Percentiles rank a stretch among this genome's conserved stretches.
Conservation (phyloP, 2,797 vertebrate species). For the Gallinago nigripennis region DNA sequence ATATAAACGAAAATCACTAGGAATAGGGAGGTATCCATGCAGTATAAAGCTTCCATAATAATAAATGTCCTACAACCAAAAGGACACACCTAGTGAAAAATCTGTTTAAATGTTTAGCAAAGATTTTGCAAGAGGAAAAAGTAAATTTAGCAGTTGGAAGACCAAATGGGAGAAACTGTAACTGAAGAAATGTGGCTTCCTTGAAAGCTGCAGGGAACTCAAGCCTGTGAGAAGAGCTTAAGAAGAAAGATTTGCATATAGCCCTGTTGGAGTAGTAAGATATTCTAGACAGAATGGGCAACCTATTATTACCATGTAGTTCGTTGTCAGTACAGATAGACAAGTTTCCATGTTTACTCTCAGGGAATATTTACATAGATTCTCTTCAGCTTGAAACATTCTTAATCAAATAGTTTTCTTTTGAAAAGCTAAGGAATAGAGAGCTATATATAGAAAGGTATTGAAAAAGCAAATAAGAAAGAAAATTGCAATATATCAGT, state of each 20-base stretch:
- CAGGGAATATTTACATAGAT: conserved; percentile 52
- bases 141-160: conserved; percentile 14
- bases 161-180: not conserved
- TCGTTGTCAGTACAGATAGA: conserved; percentile 29
- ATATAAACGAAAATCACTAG: not conserved
- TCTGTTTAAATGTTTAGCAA: not conserved
- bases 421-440: conserved; percentile 27
- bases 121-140: conserved; percentile 1
- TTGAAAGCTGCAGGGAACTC: not conserved
- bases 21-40: not conserved
- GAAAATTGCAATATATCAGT: not conserved
- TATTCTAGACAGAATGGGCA: conserved; percentile 39
- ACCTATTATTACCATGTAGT: conserved; percentile 6
- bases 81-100: not conserved
- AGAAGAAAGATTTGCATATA: conserved; percentile 21
- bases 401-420: conserved; percentile 41
- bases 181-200: not conserved
- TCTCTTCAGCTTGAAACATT: conserved; percentile 13
- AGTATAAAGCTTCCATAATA: not conserved
- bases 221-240: not conserved
- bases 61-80: not conserved
- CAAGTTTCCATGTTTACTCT: conserved; percentile 54
- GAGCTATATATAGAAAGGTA: conserved; percentile 5
- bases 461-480: conserved; percentile 11
- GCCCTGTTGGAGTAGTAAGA: not conserved